Evolutionary conservation across 53 echinoderm and acorn worm genomes (phyloP).

Genomic region (Zoroaster sp.): DNA sequence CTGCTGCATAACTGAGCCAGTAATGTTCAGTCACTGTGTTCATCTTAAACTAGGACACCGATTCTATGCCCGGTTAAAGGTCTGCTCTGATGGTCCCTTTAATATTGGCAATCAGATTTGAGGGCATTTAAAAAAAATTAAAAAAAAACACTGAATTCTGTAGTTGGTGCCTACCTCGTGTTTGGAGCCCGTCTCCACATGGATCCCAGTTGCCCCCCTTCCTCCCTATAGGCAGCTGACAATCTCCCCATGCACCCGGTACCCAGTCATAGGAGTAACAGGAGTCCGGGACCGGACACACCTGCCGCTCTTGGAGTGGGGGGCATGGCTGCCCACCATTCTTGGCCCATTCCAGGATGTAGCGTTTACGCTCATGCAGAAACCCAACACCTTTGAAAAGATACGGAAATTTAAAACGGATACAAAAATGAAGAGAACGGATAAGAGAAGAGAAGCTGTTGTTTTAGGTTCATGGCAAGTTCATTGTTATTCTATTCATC

Average conservation of each 20-base stretch:
- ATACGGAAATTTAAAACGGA: too few relatives aligned
- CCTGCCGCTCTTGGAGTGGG: slow-evolving; percentile 61
- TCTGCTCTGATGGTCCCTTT: too few relatives aligned
- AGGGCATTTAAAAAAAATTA: neutral
- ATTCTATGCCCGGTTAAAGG: too few relatives aligned
- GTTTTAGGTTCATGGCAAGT: too few relatives aligned
- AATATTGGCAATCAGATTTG: neutral
- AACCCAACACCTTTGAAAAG: slow-evolving; percentile 29
- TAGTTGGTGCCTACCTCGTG: slow-evolving; percentile 76
- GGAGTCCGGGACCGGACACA: slow-evolving; percentile 67
- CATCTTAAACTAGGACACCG: too few relatives aligned
- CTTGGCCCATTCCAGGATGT: slow-evolving; percentile 59
- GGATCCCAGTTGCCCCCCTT: slow-evolving; percentile 48
- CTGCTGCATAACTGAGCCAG: too few relatives aligned
- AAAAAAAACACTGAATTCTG: neutral
- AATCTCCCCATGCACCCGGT: slow-evolving; percentile 64
- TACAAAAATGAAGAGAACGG: too few relatives aligned
- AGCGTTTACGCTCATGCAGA: slow-evolving; percentile 71
- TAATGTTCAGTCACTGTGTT: too few relatives aligned
- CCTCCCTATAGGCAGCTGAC: slow-evolving; percentile 39
- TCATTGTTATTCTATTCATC: too few relatives aligned
- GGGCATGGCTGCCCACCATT: slow-evolving; percentile 73
- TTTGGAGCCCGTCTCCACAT: slow-evolving; percentile 89
- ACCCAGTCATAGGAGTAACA: slow-evolving; percentile 85
- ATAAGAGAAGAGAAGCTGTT: neutral